Conservation (phyloP, 2,888 invertebrate genomes). For the Leptinotarsa tumamoca region DNA sequence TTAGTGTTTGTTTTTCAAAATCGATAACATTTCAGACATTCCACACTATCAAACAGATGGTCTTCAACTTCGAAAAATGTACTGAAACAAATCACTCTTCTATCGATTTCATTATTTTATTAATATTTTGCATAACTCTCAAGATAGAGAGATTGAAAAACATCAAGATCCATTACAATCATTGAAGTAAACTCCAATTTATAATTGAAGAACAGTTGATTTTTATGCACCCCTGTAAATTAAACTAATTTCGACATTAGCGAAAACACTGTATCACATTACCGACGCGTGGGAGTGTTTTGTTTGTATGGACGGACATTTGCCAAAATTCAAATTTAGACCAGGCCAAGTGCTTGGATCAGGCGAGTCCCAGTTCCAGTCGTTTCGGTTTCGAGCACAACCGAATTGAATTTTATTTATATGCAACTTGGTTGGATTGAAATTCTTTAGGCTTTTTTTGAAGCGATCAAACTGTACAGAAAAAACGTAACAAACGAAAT, state of each 20-base stretch:
- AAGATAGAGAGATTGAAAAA: too few relatives aligned
- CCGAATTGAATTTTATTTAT: conserved; percentile 9
- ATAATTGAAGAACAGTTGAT: background rate
- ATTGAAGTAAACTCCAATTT: too few relatives aligned
- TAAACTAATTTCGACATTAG: conserved; percentile 23
- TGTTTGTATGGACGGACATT: conserved; percentile 18
- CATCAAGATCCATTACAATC: too few relatives aligned
- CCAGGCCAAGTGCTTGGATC: conserved; percentile 19
- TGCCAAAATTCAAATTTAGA: conserved; percentile 36
- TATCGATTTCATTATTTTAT: too few relatives aligned
- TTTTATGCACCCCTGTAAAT: background rate
- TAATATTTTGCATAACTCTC: too few relatives aligned
- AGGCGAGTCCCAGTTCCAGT: conserved; percentile 5
- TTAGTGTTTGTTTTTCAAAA: too few relatives aligned
- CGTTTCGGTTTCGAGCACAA: background rate
- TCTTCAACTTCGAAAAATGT: too few relatives aligned
- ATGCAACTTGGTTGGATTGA: background rate
- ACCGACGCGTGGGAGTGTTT: conserved; percentile 27
- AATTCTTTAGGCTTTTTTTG: background rate
- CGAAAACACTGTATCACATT: conserved; percentile 25
- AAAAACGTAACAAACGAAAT: background rate
- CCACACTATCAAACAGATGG: too few relatives aligned
- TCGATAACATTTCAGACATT: too few relatives aligned
- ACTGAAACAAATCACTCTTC: too few relatives aligned
- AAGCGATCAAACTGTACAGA: background rate